Evolutionary conservation across 2,888 invertebrate species (phyloP).

Genomic region (Microplitis manilae): DNA sequence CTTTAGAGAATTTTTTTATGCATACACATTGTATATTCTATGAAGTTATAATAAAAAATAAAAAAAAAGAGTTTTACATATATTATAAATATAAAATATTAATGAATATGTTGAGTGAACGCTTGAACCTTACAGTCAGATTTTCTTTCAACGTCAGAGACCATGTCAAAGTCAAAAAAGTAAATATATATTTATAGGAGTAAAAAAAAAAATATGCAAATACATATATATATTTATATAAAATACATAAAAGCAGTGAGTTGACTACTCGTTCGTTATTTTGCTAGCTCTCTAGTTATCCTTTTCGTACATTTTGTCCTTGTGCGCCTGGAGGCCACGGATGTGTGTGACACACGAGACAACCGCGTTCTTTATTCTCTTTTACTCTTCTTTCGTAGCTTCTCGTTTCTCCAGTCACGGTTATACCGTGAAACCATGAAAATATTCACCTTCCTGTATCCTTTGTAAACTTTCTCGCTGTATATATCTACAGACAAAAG

Average conservation of each 20-base stretch:
- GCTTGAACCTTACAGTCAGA: background rate
- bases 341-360: slow-evolving; percentile 42
- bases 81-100: background rate
- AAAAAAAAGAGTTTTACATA: background rate
- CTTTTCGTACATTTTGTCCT: slow-evolving; percentile 25
- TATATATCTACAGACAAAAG: slow-evolving; percentile 9
- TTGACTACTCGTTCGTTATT: slow-evolving; percentile 18
- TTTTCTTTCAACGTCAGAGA: background rate
- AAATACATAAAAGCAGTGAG: background rate
- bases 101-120: slow-evolving; percentile 4
- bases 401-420: slow-evolving; percentile 4
- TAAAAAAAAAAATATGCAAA: background rate
- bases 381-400: background rate
- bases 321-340: slow-evolving; percentile 28
- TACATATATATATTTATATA: background rate
- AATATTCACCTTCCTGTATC: slow-evolving; percentile 29
- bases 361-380: background rate
- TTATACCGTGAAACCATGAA: slow-evolving; percentile 25
- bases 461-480: slow-evolving; percentile 15
- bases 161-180: background rate
- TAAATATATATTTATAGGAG: background rate
- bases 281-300: slow-evolving; percentile 23
- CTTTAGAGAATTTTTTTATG: background rate
- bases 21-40: background rate
- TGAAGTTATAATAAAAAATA: slow-evolving; percentile 5